Evolutionary conservation across 1,140 invertebrate genomes (phyloP).

Genomic region (Drosophila kanapiae): DNA sequence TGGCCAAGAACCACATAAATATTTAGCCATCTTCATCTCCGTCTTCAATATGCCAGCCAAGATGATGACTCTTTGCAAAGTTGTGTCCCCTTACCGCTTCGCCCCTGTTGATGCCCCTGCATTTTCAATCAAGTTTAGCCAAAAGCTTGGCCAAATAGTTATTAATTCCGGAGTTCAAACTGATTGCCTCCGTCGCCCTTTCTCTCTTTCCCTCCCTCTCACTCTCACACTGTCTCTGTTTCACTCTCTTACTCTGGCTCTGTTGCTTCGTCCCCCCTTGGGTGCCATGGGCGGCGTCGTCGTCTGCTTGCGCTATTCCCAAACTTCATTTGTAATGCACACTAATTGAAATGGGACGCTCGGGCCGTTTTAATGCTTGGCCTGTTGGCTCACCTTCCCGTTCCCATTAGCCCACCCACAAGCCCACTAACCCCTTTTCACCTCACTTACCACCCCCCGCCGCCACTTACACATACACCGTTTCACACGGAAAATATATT

Average conservation of each 20-base stretch:
- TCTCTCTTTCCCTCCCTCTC: neutral
- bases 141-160: constrained; percentile 61
- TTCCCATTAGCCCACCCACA: constrained; percentile 11
- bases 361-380: constrained; percentile 78
- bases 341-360: constrained; percentile 82
- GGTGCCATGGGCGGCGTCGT: constrained; percentile 4
- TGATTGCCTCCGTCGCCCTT: constrained; percentile 36
- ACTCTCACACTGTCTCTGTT: neutral
- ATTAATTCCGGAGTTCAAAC: constrained; percentile 59
- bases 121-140: constrained; percentile 54
- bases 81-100: neutral
- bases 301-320: constrained; percentile 66
- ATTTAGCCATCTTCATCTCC: constrained; percentile 2
- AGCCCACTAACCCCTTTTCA: neutral
- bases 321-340: constrained; percentile 84
- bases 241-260: neutral
- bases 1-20: constrained; percentile 3
- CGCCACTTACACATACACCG: constrained; percentile 8
- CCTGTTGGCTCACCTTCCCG: constrained; percentile 35
- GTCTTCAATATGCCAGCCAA: neutral
- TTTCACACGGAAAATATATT: constrained; percentile 8
- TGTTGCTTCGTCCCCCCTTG: constrained; percentile 13
- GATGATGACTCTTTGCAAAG: constrained; percentile 13
- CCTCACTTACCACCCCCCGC: neutral
- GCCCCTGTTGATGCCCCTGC: neutral